phyloP scores from a whole-genome alignment of 2,888 invertebrate species.

The Molorchus minor region DNA sequence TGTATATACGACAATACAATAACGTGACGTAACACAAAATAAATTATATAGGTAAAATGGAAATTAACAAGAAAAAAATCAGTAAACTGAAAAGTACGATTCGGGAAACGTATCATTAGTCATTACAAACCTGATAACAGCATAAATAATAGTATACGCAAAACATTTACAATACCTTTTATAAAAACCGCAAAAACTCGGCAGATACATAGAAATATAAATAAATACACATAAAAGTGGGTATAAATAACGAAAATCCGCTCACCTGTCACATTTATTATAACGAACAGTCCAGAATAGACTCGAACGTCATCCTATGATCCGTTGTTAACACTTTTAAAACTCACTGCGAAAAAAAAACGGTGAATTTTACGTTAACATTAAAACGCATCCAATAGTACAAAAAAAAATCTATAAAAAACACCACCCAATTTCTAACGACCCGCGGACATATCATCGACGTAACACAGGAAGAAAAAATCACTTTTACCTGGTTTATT shows the following conservation, averaged over 20 bases:
- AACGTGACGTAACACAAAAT: too few species aligned
- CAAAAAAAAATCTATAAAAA: background rate
- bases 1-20: too few species aligned
- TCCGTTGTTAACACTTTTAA: conserved; percentile 2
- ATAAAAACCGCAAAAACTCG: background rate
- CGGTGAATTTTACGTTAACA: too few species aligned
- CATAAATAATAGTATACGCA: background rate
- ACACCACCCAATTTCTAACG: conserved; percentile 2
- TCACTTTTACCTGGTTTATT: background rate
- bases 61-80: background rate
- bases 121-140: background rate
- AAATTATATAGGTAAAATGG: too few species aligned
- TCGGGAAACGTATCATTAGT: background rate
- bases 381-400: too few species aligned
- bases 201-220: background rate
- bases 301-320: conserved; percentile 11
- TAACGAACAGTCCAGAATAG: conserved; percentile 12
- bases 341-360: background rate
- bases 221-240: background rate
- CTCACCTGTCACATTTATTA: conserved; percentile 19
- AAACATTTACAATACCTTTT: background rate
- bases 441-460: background rate
- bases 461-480: background rate
- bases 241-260: background rate
- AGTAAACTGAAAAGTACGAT: background rate